Base-by-base conservation (phyloP, 2,113 vertebrate genomes). In the Amphiprion ocellaris region DNA sequence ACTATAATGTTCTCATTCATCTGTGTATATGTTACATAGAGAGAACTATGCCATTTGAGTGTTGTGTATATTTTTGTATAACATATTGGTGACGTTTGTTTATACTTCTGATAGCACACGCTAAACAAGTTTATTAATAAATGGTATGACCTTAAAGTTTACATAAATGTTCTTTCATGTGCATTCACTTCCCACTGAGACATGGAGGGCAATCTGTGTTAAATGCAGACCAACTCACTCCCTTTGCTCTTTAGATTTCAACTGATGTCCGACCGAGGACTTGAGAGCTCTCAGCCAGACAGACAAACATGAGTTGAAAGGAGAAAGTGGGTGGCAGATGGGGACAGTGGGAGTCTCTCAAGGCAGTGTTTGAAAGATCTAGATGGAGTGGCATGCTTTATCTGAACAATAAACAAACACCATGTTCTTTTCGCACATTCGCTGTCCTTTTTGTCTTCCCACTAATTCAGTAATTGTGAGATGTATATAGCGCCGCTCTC, bases 241-340 rank as follows among this genome's bases (percentile, higher is more conserved):
- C 7, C 24, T 33, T 53, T 24, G 24, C 52, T 75, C 28, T 23
- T 39, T 53, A 47, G 55, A 60, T 49, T 56, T 9, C 50, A 41
- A 24, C 26, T 69, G 55, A 72, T 76, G 21, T 64, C 55, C 67
- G 44, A 62, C 56, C 73, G 77, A 58, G 37, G 54, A 44, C 41
- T 74, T 26, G 52, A 53, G 2, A 30, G 39, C 19, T 15, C n/a
- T 24, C 39, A 26, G 74, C 37, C 61, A 62, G 30, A 56, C 26
- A 56, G 62, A 28, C 15, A 58, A 54, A 69, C 3, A 53, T 10
- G 41, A 50, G 21, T 24, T 30, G 24, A 74, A 61, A 74, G 23
- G 14, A 66, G 28, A 72, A 59, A 47, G 58, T 1, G 0, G 8
- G 33, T 1, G 11, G 55, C 55, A 73, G 54, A 74, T 47, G 24